These are phyloP conservation scores for Catocala sponsa DNA, from an alignment of 2,888 invertebrate species.

Conservation along the genomic window DNA sequence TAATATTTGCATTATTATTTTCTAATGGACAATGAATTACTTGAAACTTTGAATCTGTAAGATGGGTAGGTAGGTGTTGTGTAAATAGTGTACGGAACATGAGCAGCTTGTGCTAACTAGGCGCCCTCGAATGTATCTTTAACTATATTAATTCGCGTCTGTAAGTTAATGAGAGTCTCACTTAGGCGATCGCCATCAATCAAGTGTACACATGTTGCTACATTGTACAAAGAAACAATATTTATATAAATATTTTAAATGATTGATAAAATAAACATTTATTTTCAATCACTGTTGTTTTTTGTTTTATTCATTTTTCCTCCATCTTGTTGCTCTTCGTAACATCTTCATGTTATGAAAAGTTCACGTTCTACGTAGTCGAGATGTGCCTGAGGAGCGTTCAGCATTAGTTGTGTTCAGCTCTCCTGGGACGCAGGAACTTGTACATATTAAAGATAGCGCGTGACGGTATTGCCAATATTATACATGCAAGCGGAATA, in stretches of 20 bases:
- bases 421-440: slow-evolving; percentile 51
- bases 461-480: slow-evolving; percentile 68
- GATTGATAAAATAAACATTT: slow-evolving; percentile 87
- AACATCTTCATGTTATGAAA: neutral
- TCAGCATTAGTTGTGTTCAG: too few species aligned
- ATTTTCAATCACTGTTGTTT: slow-evolving; percentile 78
- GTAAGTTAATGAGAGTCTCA: slow-evolving; percentile 70
- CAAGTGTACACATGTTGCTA: slow-evolving; percentile 78
- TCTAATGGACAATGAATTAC: slow-evolving; percentile 55
- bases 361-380: too few species aligned
- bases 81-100: slow-evolving; percentile 64
- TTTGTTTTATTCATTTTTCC: slow-evolving; percentile 33
- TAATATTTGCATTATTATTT: slow-evolving; percentile 57
- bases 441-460: slow-evolving; percentile 61
- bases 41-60: slow-evolving; percentile 56
- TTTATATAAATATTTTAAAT: slow-evolving; percentile 86
- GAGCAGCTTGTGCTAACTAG: slow-evolving; percentile 55
- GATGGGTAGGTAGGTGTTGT: slow-evolving; percentile 58
- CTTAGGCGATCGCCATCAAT: slow-evolving; percentile 66
- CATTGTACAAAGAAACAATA: slow-evolving; percentile 87
- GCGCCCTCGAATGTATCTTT: slow-evolving; percentile 55
- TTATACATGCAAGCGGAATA: slow-evolving; percentile 58
- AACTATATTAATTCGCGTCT: slow-evolving; percentile 57
- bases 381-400: too few species aligned
- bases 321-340: neutral